A percentile compares a stretch with the other conserved stretches of the same genome.
Conservation (phyloP, 1,140 invertebrate genomes). For the Limonius californicus region DNA sequence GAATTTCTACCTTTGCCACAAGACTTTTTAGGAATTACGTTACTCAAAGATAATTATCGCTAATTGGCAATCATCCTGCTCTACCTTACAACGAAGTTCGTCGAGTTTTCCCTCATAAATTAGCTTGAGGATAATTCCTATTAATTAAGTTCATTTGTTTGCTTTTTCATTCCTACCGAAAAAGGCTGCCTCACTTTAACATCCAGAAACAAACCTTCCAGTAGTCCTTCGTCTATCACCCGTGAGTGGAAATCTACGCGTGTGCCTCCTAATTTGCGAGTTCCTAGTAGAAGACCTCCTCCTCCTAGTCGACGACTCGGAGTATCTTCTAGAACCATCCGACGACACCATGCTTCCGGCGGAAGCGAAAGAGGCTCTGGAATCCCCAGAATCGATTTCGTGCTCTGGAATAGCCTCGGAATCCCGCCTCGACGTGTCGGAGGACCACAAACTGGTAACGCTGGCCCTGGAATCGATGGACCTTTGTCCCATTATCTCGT, state of each 20-base stretch:
- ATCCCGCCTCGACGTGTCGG: slow-evolving; percentile 44
- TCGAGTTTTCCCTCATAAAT: too few relatives aligned
- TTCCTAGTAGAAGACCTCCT: slow-evolving; percentile 35
- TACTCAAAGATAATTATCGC: neutral
- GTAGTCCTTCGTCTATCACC: slow-evolving; percentile 47
- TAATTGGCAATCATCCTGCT: neutral
- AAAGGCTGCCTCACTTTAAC: too few relatives aligned
- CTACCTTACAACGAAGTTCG: too few relatives aligned
- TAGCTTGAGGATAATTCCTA: too few relatives aligned
- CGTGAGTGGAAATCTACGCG: slow-evolving; percentile 43
- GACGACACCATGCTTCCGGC: slow-evolving; percentile 34
- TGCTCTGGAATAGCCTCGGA: slow-evolving; percentile 46
- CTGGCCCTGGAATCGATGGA: slow-evolving; percentile 45
- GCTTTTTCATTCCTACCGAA: too few relatives aligned
- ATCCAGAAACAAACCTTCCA: slow-evolving; percentile 44
- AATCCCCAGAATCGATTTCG: slow-evolving; percentile 43
- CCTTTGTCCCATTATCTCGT: slow-evolving; percentile 47
- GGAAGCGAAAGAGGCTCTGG: slow-evolving; percentile 39
- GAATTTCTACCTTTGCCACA: neutral
- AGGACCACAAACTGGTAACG: slow-evolving; percentile 43
- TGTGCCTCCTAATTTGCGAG: slow-evolving; percentile 44
- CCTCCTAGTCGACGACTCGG: slow-evolving; percentile 38
- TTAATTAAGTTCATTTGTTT: too few relatives aligned
- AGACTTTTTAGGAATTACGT: neutral
- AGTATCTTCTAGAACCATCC: slow-evolving; percentile 44